Base-by-base conservation (phyloP, 1,140 invertebrate genomes). In the Drosophila seguyi region DNA sequence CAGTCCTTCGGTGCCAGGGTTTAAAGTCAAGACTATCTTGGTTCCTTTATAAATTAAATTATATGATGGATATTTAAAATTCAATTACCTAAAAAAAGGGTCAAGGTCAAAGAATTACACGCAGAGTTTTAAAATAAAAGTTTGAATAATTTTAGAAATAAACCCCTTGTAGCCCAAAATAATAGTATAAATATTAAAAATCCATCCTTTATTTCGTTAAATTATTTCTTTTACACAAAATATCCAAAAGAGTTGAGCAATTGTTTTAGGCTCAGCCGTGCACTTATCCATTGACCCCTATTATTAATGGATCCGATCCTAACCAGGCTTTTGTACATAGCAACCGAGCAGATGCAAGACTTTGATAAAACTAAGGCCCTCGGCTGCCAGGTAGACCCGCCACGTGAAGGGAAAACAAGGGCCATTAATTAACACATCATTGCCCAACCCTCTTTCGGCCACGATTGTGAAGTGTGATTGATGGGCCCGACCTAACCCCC, bases 361-460 rank as follows among this genome's bases (percentile, higher is more conserved):
- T 67, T 68, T 16, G 74, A 68, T 75, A 74, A 59, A 38, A 8
- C 34, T 16, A 58, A 66, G 41, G 18, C 55, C 62, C 39, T 60
- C 18, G 22, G 39, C 29, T 29, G 38, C 44, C 34, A 20, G 39
- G 7, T 44, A 11, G 38, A 44, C 60, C 44, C 52, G 34, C 57
- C 69, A 50, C 39, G 58, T 52, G 61, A 65, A 34, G 57, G 44
- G 42, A 59, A 55, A 74, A 86, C 74, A 85, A 86, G 62, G 36
- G 53, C 42, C 58, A 62, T 79, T 86, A 79, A 78, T 90, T 80
- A 81, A 71, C 50, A 72, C 50, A 66, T 76, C 59, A 71, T 76
- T 69, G 42, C 75, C 60, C 77, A 79, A 73, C 66, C 52, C 57
- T 65, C 53, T 47, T 44, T 63, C 22, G 42, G 44, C 42, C 67